Evolutionary conservation across 1,140 invertebrate genomes (phyloP), one percentile per base, ranked within the genome.

Genomic region (Ceratosolen solmsi): DNA sequence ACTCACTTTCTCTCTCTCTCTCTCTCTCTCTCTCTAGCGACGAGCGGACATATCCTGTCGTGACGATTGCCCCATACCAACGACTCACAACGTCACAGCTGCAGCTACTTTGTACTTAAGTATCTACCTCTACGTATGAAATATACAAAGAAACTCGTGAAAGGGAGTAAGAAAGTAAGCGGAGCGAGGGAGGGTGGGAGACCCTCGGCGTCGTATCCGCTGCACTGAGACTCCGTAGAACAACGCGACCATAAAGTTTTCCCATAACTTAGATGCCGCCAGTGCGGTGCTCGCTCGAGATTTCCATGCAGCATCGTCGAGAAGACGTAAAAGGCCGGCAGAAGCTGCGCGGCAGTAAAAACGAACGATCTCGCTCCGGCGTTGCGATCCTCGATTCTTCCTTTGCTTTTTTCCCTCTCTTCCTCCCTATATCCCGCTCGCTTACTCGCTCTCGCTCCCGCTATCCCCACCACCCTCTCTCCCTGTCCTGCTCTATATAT

Each of bases 161-260:
- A 22, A 54, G 51, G 22, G 30, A 13, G 38, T n/a, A n/a, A 70
- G 36, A 46, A 38, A 70, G 68, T 27, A 3, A 56, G 54, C 54
- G 54, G 54, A 38, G n/a, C n/a, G n/a, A n/a, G 63, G 36, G 63
- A 68, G 33, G 20, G 13, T 33, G n/a, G 22, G 46, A 78, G 46
- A 78, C 60, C 60, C 63, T 78, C 74, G n/a, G 74, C 74, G 54
- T 65, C 56, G 74, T 49, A 15, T 30, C 3, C 60, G 36, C 30
- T 49, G 72, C 70, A 27, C 41, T 27, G 15, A 63, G 38, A 46
- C 15, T 58, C 30, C 65, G n/a, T 33, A 54, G 60, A 68, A 68
- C 77, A 85, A 78, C 83, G 85, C 83, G 85, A 84, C 85, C 89
- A 88, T 91, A 90, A 91, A 90, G 85, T 87, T 89, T 88, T 86